Base-by-base conservation (phyloP, 2,797 vertebrate genomes). In the Sebastes minor region DNA sequence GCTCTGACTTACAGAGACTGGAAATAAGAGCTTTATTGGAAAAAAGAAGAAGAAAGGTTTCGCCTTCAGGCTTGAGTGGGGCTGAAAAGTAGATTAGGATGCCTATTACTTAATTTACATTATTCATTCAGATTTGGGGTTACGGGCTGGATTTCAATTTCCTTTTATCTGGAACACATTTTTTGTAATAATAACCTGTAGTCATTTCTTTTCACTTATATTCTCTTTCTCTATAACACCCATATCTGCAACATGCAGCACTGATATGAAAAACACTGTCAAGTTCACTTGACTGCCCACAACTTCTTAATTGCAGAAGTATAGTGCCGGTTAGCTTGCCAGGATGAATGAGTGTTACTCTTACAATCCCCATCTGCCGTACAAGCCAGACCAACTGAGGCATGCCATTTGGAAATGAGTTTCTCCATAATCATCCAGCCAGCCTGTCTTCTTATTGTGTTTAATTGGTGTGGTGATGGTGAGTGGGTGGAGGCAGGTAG, bases 71-170 rank as follows among this genome's bases (percentile, higher is more conserved):
- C 86, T 81, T 89, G 80, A 90, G 53, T 84, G 74, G 60, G 28
- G 38, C 79, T 90, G 85, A 91, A 91, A 88, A 82, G 46, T 76
- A 87, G 77, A 91, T 88, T 83, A 91, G 71, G 72, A 84, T 83
- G 80, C 74, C 81, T 80, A 83, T 91, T 91, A 86, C 83, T 90
- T 89, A 83, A 91, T 93, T 90, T 69, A 80, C 67, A 90, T 86
- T 67, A 89, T 83, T 86, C 84, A 86, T 86, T 92, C 35, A 85
- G 84, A 83, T 78, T 81, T 32, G 23, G 35, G 62, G 83, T 88
- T 74, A 82, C 27, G 59, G 74, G 56, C 42, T 83, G 71, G 62
- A 80, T 86, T 92, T 90, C 82, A 87, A 72, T 85, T 86, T 78
- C 16, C 38, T 84, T 84, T 83, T 84, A 80, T 82, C 81, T 83